phyloP scores from a whole-genome alignment of 53 echinoderm and acorn worm species.

The Glandiceps talaboti region DNA sequence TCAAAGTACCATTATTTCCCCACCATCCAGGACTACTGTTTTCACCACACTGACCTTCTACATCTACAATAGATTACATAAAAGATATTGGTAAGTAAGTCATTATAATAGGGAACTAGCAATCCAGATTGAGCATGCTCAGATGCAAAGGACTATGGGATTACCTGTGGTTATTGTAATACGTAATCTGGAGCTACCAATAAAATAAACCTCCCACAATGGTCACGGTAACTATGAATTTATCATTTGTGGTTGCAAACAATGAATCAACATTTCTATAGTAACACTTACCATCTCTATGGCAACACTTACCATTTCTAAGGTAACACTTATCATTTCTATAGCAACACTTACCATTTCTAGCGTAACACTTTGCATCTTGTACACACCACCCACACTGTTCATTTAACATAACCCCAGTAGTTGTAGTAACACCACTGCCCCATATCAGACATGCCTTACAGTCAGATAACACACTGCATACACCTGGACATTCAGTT shows the following conservation, averaged over 20 bases:
- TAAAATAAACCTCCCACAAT: no score
- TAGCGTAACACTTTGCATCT: conserved; percentile 42
- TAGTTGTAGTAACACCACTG: conserved; percentile 38
- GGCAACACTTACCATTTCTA: not conserved
- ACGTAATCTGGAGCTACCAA: no score
- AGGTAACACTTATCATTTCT: no score
- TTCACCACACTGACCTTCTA: conserved; percentile 19
- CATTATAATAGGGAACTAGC: no score
- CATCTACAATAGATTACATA: no score
- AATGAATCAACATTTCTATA: not conserved
- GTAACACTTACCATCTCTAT: no score
- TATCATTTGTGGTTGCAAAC: no score
- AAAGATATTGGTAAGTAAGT: not conserved
- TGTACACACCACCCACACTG: conserved; percentile 92
- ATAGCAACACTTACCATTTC: conserved; percentile 47
- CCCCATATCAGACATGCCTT: conserved; percentile 62
- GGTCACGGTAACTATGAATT: no score
- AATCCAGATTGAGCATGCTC: no score
- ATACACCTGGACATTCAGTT: conserved; percentile 44
- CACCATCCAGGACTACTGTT: conserved; percentile 42
- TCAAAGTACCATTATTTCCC: conserved; percentile 48
- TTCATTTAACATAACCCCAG: conserved; percentile 43
- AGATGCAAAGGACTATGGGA: no score
- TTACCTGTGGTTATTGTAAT: no score
- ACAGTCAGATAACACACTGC: conserved; percentile 47